Percentiles rank a stretch among this genome's conserved stretches.
Evolutionary conservation across 2,888 invertebrate genomes (phyloP).

Genomic region (Icerya purchasi): DNA sequence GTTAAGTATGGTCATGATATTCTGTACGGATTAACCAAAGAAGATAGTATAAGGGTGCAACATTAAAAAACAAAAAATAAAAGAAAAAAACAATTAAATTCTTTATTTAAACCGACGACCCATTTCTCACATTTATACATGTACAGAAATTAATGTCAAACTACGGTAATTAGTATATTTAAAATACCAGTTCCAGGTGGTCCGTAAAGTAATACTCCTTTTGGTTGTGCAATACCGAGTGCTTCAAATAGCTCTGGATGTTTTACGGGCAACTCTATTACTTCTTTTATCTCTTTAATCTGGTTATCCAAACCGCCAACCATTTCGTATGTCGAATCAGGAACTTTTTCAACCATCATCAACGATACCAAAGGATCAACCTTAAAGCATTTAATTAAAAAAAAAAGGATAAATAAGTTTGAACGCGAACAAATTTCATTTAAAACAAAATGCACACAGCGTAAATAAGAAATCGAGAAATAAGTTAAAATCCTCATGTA

Average conservation of each 20-base stretch:
- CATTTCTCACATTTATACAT: too few relatives aligned
- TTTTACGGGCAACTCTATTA: slow-evolving; percentile 96
- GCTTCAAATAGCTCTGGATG: slow-evolving; percentile 99
- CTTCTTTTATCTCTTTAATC: slow-evolving; percentile 99
- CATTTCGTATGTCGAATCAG: slow-evolving; percentile 99
- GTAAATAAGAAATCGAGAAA: neutral
- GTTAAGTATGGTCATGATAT: too few relatives aligned
- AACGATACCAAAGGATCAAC: slow-evolving; percentile 96
- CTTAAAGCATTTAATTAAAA: slow-evolving; percentile 23
- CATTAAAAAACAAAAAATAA: too few relatives aligned
- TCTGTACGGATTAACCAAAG: too few relatives aligned
- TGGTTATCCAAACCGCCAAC: slow-evolving; percentile 98
- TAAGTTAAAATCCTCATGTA: neutral
- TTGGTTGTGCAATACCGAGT: slow-evolving; percentile 94
- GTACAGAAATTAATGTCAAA: too few relatives aligned
- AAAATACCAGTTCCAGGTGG: slow-evolving; percentile 69
- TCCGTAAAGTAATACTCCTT: slow-evolving; percentile 90
- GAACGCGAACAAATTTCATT: neutral
- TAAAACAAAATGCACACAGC: neutral
- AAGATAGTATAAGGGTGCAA: too few relatives aligned
- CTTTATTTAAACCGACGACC: too few relatives aligned
- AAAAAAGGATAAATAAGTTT: neutral
- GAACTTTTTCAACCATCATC: slow-evolving; percentile 99
- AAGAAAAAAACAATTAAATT: too few relatives aligned
- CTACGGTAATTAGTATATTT: too few relatives aligned